phyloP scores from a whole-genome alignment of 2,888 invertebrate genomes.

The Harpalus rubripes region DNA sequence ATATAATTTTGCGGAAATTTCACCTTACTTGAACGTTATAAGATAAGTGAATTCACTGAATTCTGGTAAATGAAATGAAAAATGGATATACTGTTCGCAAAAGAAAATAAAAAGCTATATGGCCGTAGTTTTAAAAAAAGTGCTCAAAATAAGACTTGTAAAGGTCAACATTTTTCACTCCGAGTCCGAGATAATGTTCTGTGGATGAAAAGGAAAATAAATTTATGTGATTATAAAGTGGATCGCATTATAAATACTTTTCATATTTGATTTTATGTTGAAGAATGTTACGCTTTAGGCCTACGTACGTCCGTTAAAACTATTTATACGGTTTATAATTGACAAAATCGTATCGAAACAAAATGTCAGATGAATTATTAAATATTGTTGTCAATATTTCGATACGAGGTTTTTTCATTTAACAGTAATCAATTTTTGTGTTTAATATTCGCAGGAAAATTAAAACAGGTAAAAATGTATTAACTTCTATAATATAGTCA shows the following conservation, averaged over 20 bases:
- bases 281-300: no score
- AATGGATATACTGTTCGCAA: neutral
- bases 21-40: neutral
- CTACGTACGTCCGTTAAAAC: no score
- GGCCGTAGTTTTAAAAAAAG: neutral
- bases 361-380: no score
- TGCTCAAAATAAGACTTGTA: neutral
- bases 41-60: neutral
- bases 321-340: no score
- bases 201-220: neutral
- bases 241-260: neutral
- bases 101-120: neutral
- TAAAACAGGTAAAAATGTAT: no score
- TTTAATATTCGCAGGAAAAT: no score
- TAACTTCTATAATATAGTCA: no score
- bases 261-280: neutral
- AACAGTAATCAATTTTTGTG: no score
- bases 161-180: neutral
- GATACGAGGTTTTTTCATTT: no score
- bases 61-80: neutral
- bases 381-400: no score
- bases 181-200: no score
- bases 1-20: neutral
- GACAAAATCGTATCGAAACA: no score
- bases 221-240: constrained; percentile 1